phyloP scores from a whole-genome alignment of 1,140 invertebrate species.

The Portunus trituberculatus region DNA sequence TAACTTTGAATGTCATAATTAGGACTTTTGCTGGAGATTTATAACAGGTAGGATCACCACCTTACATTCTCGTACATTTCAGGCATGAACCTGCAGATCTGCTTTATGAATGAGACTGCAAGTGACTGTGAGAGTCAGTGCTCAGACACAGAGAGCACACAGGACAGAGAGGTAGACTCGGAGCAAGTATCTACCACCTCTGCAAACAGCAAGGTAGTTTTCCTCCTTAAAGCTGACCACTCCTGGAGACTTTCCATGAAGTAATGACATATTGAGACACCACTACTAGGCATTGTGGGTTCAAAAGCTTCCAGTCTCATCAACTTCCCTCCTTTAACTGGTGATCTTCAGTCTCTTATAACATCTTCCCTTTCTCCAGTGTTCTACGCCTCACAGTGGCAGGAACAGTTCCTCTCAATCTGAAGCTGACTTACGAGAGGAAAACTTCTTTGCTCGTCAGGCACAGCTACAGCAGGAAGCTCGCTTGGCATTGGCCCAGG shows the following conservation, averaged over 20 bases:
- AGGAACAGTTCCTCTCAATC: conserved; percentile 35
- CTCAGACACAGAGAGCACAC: conserved; percentile 77
- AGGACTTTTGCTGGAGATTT: too few species aligned
- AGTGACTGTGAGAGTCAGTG: conserved; percentile 81
- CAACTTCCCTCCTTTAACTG: too few species aligned
- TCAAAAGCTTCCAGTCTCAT: too few species aligned
- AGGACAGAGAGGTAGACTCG: conserved; percentile 60
- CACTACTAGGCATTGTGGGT: too few species aligned
- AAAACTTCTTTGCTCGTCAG: conserved; percentile 89
- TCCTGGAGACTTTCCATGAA: neutral
- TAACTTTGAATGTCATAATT: too few species aligned
- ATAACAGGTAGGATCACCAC: neutral
- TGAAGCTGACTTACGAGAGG: conserved; percentile 77
- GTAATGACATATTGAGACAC: too few species aligned
- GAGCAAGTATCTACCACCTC: conserved; percentile 47
- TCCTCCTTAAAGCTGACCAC: neutral
- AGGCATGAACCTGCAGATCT: conserved; percentile 96
- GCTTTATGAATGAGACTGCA: conserved; percentile 96
- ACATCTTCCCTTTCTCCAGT: neutral
- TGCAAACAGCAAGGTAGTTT: conserved; percentile 50
- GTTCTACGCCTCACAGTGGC: conserved; percentile 56
- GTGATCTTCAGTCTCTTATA: too few species aligned
- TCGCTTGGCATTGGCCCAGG: conserved; percentile 92
- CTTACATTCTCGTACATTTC: conserved; percentile 79
- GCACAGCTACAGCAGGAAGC: conserved; percentile 94